Base-by-base conservation (phyloP, 1,140 invertebrate species). In the Oreohelix idahoensis region DNA sequence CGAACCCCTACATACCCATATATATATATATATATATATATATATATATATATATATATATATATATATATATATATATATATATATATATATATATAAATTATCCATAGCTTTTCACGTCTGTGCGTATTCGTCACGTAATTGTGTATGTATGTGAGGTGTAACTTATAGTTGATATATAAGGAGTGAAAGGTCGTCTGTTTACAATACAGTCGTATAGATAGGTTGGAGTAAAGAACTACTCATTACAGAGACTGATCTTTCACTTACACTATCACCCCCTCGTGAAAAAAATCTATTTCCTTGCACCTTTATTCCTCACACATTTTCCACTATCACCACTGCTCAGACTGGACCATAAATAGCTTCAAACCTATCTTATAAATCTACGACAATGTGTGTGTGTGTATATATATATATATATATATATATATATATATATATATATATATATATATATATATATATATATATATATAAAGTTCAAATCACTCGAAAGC, bases 81-180 rank as follows among this genome's bases (percentile, higher is more conserved):
- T n/a, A 15, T 58, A 23, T 20, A 20, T 58, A n/a, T 58, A 58
- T 58, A 20, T 5, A 11, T 58, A 23, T 20, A 4, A 58, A 11
- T 10, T 20, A 58, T 58, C 1, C 20, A 23, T 23, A n/a, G 53
- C 20, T 15, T 75, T 5, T n/a, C 13, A 0, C 42, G 53, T 70
- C 15, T 80, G 32, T 80, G 79, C 10, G 15, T n/a, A 58, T 70
- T 23, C 35, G 63, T 80, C 45, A 66, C 45, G 49, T 58, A 66
- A 45, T 45, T 63, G 81, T 53, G 81, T 76, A 71, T 39, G 81
- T 63, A 15, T 58, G 73, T 36, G n/a, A 17, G 5, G 26, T 58
- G 20, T 58, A 23, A 23, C 5, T 58, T 11, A 11, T 2, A 11
- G 26, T 58, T 35, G 10, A n/a, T 80, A 49, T 70, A 23, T 80